Evolutionary conservation across 2,888 invertebrate species (phyloP).

Genomic region (Brachynemurus nebulosus): DNA sequence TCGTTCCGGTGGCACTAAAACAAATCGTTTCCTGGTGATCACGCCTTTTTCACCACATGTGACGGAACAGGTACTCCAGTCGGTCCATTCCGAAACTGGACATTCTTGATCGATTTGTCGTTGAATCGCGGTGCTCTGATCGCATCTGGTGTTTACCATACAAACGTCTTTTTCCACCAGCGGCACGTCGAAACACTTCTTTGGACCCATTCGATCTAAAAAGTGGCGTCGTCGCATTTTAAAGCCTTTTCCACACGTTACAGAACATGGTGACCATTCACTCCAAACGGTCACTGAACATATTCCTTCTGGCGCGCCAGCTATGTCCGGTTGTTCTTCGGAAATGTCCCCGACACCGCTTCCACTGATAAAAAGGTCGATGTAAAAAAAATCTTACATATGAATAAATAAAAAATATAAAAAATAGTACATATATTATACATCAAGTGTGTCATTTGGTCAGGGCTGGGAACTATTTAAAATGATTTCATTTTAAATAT

Average conservation of each 20-base stretch:
- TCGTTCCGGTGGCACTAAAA: conserved; percentile 48
- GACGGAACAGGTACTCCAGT: conserved; percentile 85
- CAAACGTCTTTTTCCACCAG: conserved; percentile 70
- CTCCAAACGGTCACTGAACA: conserved; percentile 64
- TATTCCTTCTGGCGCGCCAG: conserved; percentile 29
- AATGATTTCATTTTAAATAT: no score
- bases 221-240: conserved; percentile 63
- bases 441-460: no score
- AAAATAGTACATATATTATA: no score
- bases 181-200: conserved; percentile 65
- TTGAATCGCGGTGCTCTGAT: conserved; percentile 42
- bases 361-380: background rate
- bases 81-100: conserved; percentile 77
- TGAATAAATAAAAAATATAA: no score
- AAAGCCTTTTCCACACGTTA: conserved; percentile 67
- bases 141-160: conserved; percentile 55
- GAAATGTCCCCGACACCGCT: conserved; percentile 22
- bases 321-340: conserved; percentile 21
- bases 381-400: background rate
- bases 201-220: conserved; percentile 57
- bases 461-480: no score
- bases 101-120: conserved; percentile 47
- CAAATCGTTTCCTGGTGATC: conserved; percentile 53
- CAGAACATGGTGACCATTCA: conserved; percentile 75
- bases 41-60: conserved; percentile 73